A percentile compares a stretch with the other conserved stretches of the same genome.
Evolutionary conservation across 2,888 invertebrate species (phyloP).

Genomic region (Hypselothyrea guttata): DNA sequence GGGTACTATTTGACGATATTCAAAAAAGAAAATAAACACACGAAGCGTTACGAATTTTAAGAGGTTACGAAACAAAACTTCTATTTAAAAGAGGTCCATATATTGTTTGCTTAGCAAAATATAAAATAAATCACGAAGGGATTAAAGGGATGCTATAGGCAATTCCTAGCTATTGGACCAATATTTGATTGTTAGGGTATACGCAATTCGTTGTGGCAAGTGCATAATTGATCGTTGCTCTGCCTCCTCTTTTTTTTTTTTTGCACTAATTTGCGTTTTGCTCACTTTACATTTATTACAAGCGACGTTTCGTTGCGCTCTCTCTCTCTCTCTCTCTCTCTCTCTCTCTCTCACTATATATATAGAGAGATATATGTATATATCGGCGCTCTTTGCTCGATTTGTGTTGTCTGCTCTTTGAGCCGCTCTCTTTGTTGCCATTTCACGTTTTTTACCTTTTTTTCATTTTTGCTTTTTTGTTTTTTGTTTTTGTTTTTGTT

Average conservation of each 20-base stretch:
- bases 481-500: slow-evolving; percentile 29
- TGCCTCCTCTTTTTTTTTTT: slow-evolving; percentile 32
- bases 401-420: slow-evolving; percentile 19
- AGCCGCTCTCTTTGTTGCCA: slow-evolving; percentile 46
- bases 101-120: no score
- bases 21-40: no score
- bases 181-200: slow-evolving; percentile 22
- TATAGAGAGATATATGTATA: no score
- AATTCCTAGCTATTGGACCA: no score
- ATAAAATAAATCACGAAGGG: no score
- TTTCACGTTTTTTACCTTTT: slow-evolving; percentile 30
- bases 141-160: no score
- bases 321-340: slow-evolving; percentile 24
- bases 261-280: slow-evolving; percentile 63
- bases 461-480: no score
- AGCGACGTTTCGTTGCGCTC: slow-evolving; percentile 19
- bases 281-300: slow-evolving; percentile 49
- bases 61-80: no score
- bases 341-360: slow-evolving; percentile 5
- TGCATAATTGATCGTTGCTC: background rate
- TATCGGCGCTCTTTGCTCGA: slow-evolving; percentile 17
- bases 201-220: background rate
- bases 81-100: no score
- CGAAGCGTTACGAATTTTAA: no score
- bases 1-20: no score